These are phyloP conservation scores for Drosophila ananassae DNA, from an alignment of 1,140 invertebrate species.

Conservation along the genomic window DNA sequence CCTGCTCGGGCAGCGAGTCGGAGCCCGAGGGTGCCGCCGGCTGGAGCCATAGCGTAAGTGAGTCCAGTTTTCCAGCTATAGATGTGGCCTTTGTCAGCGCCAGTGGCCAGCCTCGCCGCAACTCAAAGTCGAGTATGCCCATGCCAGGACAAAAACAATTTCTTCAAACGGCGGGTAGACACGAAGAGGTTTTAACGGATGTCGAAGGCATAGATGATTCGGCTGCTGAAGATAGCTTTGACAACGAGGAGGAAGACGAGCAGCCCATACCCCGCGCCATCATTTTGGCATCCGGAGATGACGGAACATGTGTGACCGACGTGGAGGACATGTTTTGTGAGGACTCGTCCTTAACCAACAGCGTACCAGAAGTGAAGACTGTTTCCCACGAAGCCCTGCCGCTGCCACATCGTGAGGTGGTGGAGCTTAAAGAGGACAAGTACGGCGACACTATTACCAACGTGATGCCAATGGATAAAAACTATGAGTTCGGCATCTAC, in stretches of 20 bases:
- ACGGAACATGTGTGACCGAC: conserved; percentile 77
- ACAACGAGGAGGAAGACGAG: conserved; percentile 70
- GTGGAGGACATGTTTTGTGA: conserved; percentile 84
- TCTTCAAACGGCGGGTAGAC: conserved; percentile 33
- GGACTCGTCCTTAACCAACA: conserved; percentile 46
- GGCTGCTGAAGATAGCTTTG: conserved; percentile 81
- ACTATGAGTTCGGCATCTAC: conserved; percentile 77
- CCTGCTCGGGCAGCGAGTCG: conserved; percentile 54
- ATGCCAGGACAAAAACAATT: conserved; percentile 40
- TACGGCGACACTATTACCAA: conserved; percentile 84
- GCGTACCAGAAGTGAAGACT: conserved; percentile 41
- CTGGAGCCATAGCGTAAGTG: conserved; percentile 52
- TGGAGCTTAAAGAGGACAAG: conserved; percentile 84
- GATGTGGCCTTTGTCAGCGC: conserved; percentile 72
- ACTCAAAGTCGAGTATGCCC: conserved; percentile 49
- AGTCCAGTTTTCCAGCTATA: conserved; percentile 55
- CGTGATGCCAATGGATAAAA: conserved; percentile 84
- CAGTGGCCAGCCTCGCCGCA: conserved; percentile 53
- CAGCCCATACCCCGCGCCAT: conserved; percentile 75
- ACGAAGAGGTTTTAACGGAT: conserved; percentile 84
- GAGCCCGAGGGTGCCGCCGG: conserved; percentile 52
- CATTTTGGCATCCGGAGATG: conserved; percentile 66
- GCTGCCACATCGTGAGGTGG: conserved; percentile 84
- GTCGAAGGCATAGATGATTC: conserved; percentile 85
- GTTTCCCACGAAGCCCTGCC: conserved; percentile 78